Evolutionary conservation across 1,140 invertebrate species (phyloP).

Genomic region (Leptopilina clavipes): DNA sequence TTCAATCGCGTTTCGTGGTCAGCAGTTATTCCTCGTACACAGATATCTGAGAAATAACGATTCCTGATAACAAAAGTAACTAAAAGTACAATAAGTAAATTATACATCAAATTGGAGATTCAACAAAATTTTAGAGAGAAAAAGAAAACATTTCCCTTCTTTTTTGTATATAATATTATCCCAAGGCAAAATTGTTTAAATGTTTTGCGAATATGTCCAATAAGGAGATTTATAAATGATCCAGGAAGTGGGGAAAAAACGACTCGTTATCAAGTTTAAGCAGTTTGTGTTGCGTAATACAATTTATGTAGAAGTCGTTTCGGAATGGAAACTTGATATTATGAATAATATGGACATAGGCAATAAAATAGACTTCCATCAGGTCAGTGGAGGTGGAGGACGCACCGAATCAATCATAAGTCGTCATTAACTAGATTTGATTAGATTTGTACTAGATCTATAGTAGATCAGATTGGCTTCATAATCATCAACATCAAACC

Average conservation of each 20-base stretch:
- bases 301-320: not conserved
- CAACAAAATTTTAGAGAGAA: no score
- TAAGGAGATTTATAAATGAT: no score
- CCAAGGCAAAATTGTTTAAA: no score
- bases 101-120: no score
- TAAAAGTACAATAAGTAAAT: no score
- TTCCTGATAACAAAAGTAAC: not conserved
- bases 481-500: not conserved
- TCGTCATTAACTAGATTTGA: constrained; percentile 10
- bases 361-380: not conserved
- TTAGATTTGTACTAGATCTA: not conserved
- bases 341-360: not conserved
- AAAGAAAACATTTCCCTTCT: no score
- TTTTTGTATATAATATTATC: no score
- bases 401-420: not conserved
- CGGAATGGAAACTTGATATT: not conserved
- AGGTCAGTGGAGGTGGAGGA: not conserved
- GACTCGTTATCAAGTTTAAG: no score
- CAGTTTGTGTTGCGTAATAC: no score
- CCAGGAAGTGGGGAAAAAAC: no score
- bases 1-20: constrained; percentile 4
- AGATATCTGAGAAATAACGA: not conserved
- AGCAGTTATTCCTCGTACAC: not conserved
- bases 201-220: no score
- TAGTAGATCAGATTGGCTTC: not conserved